phyloP scores from a whole-genome alignment of 2,113 vertebrate species.

The Indicator maculatus region DNA sequence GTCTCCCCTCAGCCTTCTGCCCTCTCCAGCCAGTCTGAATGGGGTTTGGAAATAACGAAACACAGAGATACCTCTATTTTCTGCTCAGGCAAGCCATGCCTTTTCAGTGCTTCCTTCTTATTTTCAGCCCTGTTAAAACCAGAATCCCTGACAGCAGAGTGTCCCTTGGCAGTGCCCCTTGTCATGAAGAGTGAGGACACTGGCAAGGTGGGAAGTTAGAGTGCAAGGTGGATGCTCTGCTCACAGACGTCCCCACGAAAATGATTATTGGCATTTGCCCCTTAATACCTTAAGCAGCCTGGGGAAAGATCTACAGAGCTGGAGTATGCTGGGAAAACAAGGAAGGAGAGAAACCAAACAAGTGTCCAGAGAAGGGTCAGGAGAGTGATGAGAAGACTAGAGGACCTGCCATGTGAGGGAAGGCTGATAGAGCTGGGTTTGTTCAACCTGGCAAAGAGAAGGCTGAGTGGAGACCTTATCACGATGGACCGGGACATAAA shows the following conservation, averaged over 20 bases:
- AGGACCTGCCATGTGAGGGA: too few species aligned
- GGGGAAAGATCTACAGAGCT: not conserved
- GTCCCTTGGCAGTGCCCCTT: not conserved
- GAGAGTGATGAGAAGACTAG: too few species aligned
- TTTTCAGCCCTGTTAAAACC: not conserved
- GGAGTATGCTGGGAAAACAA: not conserved
- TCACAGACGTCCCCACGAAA: not conserved
- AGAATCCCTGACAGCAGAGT: not conserved
- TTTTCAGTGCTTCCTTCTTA: not conserved
- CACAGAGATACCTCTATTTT: not conserved
- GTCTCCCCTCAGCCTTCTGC: too few species aligned
- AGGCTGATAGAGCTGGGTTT: too few species aligned
- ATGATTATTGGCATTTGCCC: not conserved
- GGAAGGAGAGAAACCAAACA: not conserved
- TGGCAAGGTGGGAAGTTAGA: not conserved
- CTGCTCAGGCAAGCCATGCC: accelerated
- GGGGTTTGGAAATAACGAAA: not conserved
- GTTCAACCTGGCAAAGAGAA: too few species aligned
- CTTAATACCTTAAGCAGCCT: not conserved
- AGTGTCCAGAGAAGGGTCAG: too few species aligned
- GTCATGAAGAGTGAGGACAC: accelerated
- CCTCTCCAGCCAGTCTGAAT: not conserved
- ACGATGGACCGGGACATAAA: too few species aligned
- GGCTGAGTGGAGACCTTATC: too few species aligned
- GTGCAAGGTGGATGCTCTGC: not conserved